These are phyloP conservation scores for Vimba vimba DNA, from an alignment of 2,113 vertebrate genomes.

Conservation along the genomic window DNA sequence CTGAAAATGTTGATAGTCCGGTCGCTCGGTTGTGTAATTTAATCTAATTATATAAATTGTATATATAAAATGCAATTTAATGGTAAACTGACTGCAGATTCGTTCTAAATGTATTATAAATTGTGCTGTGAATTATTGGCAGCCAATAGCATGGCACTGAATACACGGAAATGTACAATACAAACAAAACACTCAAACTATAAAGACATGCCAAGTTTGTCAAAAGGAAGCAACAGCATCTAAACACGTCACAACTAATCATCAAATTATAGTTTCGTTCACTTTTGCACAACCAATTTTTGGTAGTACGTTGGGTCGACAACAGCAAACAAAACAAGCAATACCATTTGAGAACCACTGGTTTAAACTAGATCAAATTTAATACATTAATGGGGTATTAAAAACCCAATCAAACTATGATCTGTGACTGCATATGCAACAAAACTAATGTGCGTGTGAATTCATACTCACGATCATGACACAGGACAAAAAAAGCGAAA, in stretches of 20 bases:
- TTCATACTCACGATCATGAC: conserved; percentile 46
- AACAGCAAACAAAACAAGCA: not conserved
- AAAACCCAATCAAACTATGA: conserved; percentile 3
- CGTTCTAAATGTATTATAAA: no score
- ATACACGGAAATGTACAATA: not conserved
- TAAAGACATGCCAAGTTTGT: not conserved
- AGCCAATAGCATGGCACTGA: not conserved
- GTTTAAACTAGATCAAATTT: not conserved
- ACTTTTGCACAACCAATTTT: no score
- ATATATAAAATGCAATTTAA: not conserved
- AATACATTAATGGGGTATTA: conserved; percentile 6
- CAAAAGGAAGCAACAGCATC: not conserved
- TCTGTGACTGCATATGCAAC: not conserved
- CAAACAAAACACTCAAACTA: not conserved
- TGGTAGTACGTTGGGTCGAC: no score
- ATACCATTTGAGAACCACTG: not conserved
- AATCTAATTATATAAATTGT: not conserved
- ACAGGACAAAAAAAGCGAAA: not conserved
- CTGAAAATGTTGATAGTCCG: no score
- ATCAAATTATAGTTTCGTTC: not conserved
- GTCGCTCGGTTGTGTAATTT: no score
- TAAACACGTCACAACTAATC: not conserved
- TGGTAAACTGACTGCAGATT: not conserved
- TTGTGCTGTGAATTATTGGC: not conserved
- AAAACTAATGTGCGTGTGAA: conserved; percentile 3